Conservation (phyloP, 1,140 invertebrate genomes). For the Pseudomyrmex gracilis region DNA sequence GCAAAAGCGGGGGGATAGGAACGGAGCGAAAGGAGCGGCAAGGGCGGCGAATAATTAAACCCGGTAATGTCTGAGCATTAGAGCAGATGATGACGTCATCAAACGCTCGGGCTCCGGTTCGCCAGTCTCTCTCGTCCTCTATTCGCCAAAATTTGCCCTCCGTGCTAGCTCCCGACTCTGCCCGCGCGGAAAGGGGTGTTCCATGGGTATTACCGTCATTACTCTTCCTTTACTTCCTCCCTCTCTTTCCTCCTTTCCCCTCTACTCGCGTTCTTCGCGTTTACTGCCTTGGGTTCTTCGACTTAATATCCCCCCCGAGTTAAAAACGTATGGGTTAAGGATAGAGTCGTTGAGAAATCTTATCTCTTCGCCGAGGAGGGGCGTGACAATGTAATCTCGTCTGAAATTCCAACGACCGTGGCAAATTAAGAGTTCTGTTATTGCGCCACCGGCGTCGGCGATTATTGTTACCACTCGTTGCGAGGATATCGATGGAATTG, state of each 20-base stretch:
- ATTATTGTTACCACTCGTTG: conserved; percentile 10
- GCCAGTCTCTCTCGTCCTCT: conserved; percentile 31
- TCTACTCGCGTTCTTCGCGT: not conserved
- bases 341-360: conserved; percentile 10
- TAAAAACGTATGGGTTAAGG: conserved; percentile 55
- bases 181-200: conserved; percentile 50
- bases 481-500: conserved; percentile 13
- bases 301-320: conserved; percentile 61
- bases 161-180: conserved; percentile 45
- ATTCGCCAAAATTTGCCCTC: conserved; percentile 62
- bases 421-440: conserved; percentile 42
- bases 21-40: conserved; percentile 38
- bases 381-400: conserved; percentile 28
- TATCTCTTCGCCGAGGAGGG: not conserved
- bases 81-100: conserved; percentile 78
- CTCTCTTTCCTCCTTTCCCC: not conserved
- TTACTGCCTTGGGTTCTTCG: conserved; percentile 2
- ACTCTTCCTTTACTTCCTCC: conserved; percentile 50
- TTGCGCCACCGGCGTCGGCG: conserved; percentile 7
- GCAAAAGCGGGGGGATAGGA: conserved; percentile 28
- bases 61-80: conserved; percentile 76
- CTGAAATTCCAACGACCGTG: conserved; percentile 22
- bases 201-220: conserved; percentile 63
- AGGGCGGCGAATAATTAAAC: conserved; percentile 75
- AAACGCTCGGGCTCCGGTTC: conserved; percentile 62